Evolutionary conservation across 1,140 invertebrate genomes (phyloP).

Genomic region (Danaus plexippus): DNA sequence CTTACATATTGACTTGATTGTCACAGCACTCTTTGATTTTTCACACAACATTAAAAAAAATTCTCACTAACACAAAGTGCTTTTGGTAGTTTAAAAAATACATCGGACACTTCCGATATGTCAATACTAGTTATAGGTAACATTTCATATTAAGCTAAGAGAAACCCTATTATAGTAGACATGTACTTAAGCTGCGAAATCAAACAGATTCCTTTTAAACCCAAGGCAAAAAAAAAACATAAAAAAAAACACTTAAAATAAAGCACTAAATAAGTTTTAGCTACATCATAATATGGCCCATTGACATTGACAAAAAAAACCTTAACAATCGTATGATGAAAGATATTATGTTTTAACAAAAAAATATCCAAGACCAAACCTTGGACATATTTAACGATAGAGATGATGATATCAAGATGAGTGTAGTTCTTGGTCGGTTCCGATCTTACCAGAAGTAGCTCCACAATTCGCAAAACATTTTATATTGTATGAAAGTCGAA

Average conservation of each 20-base stretch:
- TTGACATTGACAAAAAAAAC: too few relatives aligned
- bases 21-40: constrained; percentile 59
- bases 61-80: constrained; percentile 26
- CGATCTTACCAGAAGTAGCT: constrained; percentile 43
- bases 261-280: too few relatives aligned
- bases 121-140: constrained; percentile 24
- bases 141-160: constrained; percentile 17
- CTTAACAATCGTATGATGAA: too few relatives aligned
- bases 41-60: constrained; percentile 30
- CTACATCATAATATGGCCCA: too few relatives aligned
- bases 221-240: constrained; percentile 12
- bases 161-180: background rate
- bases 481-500: constrained; percentile 81
- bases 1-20: constrained; percentile 62
- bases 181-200: too few relatives aligned
- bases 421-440: too few relatives aligned
- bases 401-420: too few relatives aligned
- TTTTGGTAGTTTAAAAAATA: constrained; percentile 16
- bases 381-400: too few relatives aligned
- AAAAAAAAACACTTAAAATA: too few relatives aligned
- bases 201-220: too few relatives aligned
- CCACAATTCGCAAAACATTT: constrained; percentile 31
- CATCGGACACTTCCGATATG: constrained; percentile 16
- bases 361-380: too few relatives aligned
- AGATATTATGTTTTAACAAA: background rate